Conservation (phyloP, 2,888 invertebrate species). For the Philopedon plagiatum region DNA sequence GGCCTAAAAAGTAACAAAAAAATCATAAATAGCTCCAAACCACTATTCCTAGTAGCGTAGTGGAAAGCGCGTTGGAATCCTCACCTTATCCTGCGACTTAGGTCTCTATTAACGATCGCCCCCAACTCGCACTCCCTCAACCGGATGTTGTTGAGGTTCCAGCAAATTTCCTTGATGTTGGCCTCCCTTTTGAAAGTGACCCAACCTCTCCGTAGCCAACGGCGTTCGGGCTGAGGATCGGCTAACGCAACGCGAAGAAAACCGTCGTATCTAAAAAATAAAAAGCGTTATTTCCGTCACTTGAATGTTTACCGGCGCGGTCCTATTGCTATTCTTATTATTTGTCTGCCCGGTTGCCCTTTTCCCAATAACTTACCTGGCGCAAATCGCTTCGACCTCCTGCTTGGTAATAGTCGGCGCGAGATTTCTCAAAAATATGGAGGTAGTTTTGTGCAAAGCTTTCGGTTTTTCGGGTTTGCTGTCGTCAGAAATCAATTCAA, state of each 20-base stretch:
- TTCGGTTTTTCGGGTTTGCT: conserved; percentile 73
- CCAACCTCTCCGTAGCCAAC: conserved; percentile 98
- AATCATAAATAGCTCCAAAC: no score
- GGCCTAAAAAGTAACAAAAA: conserved; percentile 74
- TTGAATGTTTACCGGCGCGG: no score
- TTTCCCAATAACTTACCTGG: conserved; percentile 51
- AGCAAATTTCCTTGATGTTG: conserved; percentile 99
- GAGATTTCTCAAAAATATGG: conserved; percentile 96
- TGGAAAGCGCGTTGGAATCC: no score
- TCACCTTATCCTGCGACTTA: conserved; percentile 85
- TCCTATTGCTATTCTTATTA: no score
- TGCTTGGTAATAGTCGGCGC: conserved; percentile 96
- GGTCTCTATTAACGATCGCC: conserved; percentile 96
- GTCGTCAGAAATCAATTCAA: conserved; percentile 69
- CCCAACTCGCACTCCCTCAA: conserved; percentile 92
- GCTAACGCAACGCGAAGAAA: conserved; percentile 96
- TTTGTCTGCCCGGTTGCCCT: no score
- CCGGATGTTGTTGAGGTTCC: conserved; percentile 97
- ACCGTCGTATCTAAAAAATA: conserved; percentile 85
- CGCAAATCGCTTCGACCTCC: conserved; percentile 91
- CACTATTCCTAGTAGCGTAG: no score
- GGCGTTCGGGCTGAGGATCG: conserved; percentile 95
- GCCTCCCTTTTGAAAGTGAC: conserved; percentile 97
- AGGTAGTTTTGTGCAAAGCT: conserved; percentile 94
- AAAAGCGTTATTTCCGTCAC: no score